Evolutionary conservation across 2,797 vertebrate genomes (phyloP), one percentile per base, ranked within the genome.

Genomic region (Atherinosoma microstoma): DNA sequence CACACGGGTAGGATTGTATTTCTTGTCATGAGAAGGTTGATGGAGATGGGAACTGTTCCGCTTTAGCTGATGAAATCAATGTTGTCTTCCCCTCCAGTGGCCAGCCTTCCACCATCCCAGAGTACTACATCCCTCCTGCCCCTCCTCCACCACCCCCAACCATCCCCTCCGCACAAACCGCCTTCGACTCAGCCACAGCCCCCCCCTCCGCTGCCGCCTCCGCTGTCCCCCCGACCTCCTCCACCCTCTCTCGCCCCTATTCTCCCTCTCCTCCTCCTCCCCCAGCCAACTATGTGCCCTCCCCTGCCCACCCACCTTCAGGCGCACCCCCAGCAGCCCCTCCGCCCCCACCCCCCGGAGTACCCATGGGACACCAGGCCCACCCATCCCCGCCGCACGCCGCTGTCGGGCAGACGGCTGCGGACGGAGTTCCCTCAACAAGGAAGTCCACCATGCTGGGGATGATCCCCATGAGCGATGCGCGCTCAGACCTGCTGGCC

Each of bases 391-490:
- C 91, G 27, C 0, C 94, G 76, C 91, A 88, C 82, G 30, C 90
- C 79, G 4, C 94, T 73, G 0, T 89, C 75, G 10, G 89, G 71
- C 3, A 87, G 6, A 67, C 91, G 0, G 85, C 90, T 0, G 73
- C 76, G 0, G 85, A 93, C 0, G 93, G 90, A 0, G 84, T 90
- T 0, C 90, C 93, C 8, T 73, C 90, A 0, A 47, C 94, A 0
- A 93, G 96, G 78, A 97, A 97, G 91, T 85, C 93, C 11, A 93
- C 87, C 76, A 82, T 92, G 87, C 49, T 96, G 71, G 94, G 96
- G 0, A 90, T 97, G 90, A 95, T 97, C 66, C 97, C 96, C 3
- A 97, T 97, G 94, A 97, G 96, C 80, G 96, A 97, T 1, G 97
- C 97, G 30, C 95, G 97, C 75, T 97, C 96, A 60, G 97, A 97